Evolutionary conservation across 2,888 invertebrate genomes (phyloP).

Genomic region (Cotesia congregata): DNA sequence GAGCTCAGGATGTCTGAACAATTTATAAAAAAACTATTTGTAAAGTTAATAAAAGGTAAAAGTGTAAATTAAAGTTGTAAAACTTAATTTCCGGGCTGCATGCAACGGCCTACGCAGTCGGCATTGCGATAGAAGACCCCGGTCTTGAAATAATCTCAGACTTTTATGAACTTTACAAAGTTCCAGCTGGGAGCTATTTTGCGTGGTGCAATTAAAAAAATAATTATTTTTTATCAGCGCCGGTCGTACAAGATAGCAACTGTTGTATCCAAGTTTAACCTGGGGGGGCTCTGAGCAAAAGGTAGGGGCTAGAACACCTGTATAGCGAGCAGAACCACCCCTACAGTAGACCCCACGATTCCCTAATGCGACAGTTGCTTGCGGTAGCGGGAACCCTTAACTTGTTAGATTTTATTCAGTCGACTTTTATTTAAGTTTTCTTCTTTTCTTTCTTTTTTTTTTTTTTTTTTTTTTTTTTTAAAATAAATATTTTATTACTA

Average conservation of each 20-base stretch:
- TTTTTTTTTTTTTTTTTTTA: neutral
- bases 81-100: constrained; percentile 52
- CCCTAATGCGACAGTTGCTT: constrained; percentile 61
- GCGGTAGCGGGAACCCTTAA: constrained; percentile 42
- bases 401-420: neutral
- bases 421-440: too few relatives aligned
- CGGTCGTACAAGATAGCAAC: neutral
- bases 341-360: constrained; percentile 49
- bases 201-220: neutral
- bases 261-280: neutral
- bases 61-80: constrained; percentile 46
- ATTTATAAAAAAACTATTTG: neutral
- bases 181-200: neutral
- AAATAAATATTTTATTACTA: neutral
- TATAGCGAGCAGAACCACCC: constrained; percentile 55
- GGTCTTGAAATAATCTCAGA: neutral
- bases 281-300: constrained; percentile 36
- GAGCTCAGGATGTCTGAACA: too few relatives aligned
- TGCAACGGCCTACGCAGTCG: constrained; percentile 49
- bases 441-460: neutral
- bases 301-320: constrained; percentile 62
- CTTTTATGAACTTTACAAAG: constrained; percentile 11
- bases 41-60: constrained; percentile 37
- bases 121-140: constrained; percentile 6
- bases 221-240: neutral